Percentiles rank a stretch among this genome's conserved stretches.
phyloP scores from a whole-genome alignment of 2,113 vertebrate genomes.

The Tringa solitaria region DNA sequence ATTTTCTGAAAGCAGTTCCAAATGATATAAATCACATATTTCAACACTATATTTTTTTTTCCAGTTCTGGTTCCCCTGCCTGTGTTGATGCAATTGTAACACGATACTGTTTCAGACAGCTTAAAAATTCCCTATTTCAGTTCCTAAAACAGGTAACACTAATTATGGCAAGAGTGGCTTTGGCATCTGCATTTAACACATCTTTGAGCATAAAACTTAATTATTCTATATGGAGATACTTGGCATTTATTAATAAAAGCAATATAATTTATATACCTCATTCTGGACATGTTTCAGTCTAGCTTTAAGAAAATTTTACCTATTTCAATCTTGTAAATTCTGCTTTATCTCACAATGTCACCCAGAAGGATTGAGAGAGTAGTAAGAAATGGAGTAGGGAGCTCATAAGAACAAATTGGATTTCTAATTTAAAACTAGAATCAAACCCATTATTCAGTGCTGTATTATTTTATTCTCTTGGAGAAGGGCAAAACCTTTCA shows the following conservation, averaged over 20 bases:
- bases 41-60: not conserved
- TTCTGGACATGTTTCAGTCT: conserved; percentile 23
- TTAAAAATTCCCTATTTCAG: conserved; percentile 43
- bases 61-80: not conserved
- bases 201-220: conserved; percentile 38
- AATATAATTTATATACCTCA: not conserved
- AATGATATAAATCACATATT: conserved; percentile 41
- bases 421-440: conserved; percentile 58
- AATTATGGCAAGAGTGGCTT: conserved; percentile 45
- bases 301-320: conserved; percentile 1
- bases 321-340: conserved; percentile 22
- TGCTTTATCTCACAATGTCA: conserved; percentile 27
- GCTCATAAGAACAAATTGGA: conserved; percentile 32
- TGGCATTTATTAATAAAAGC: conserved; percentile 58
- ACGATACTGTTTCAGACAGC: not conserved
- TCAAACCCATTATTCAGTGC: conserved; percentile 21
- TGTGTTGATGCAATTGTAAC: not conserved
- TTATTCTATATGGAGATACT: conserved; percentile 10
- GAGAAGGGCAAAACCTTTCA: conserved; percentile 43
- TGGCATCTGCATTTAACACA: conserved; percentile 20
- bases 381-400: conserved; percentile 5
- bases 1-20: conserved; percentile 12
- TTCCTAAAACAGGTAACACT: conserved; percentile 26
- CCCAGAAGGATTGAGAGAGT: conserved; percentile 14
- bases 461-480: conserved; percentile 49